phyloP scores from a whole-genome alignment of 1,140 invertebrate genomes.

The Pinna nobilis region DNA sequence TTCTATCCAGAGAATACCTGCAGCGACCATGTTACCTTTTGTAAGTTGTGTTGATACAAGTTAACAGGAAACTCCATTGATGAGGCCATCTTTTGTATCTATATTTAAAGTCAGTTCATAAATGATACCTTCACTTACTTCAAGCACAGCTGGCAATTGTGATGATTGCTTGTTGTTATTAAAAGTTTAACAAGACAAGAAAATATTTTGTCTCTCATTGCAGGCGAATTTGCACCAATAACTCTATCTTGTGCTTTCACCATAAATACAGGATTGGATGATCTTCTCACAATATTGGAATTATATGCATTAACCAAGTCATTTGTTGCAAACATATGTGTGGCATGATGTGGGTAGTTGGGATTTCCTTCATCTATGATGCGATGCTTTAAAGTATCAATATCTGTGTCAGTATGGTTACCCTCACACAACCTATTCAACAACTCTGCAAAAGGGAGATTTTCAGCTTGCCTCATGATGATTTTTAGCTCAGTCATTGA shows the following conservation, averaged over 20 bases:
- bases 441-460: constrained; percentile 43
- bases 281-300: not conserved
- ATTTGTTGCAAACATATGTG: constrained; percentile 1
- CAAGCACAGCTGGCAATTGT: constrained; percentile 1
- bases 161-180: not conserved
- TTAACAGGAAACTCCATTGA: constrained; percentile 29
- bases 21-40: not conserved
- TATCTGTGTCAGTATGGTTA: constrained; percentile 43
- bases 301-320: constrained; percentile 16
- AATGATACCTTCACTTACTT: not conserved
- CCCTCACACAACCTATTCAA: constrained; percentile 51
- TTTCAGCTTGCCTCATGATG: constrained; percentile 50
- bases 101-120: constrained; percentile 28
- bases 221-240: no score
- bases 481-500: constrained; percentile 44
- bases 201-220: no score
- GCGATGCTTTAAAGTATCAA: no score
- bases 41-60: not conserved
- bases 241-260: constrained; percentile 10
- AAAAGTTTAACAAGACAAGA: no score
- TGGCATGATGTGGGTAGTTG: constrained; percentile 13
- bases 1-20: constrained; percentile 25
- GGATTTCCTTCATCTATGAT: constrained; percentile 6
- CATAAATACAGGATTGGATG: not conserved
- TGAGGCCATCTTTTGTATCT: constrained; percentile 34